Base-by-base conservation (phyloP, 2,888 invertebrate species). In the Litoditis marina region DNA sequence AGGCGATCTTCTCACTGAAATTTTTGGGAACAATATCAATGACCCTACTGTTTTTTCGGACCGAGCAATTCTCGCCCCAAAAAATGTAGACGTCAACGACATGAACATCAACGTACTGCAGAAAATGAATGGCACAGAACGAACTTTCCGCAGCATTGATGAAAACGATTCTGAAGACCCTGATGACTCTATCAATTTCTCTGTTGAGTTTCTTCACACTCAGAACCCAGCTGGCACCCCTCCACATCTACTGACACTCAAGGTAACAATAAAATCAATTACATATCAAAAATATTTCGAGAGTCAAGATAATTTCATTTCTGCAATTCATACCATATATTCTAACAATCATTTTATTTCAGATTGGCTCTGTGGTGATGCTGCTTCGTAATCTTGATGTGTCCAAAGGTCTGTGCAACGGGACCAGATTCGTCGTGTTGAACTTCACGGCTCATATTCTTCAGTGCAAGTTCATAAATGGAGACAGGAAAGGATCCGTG, bases 191-290 rank as follows among this genome's bases (percentile, higher is more conserved):
- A 16, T 19, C 5, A 51, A 53, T 34, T 54, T 49, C 25, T 30
- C 63, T 0, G 53, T 47, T 2, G 60, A 64, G 31, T 60, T 57
- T 5, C 50, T 64, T 30, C 53, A 63, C 36, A 0, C 36, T 7
- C 28, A 63, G 46, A 56, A 34, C 8, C 66, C 66, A 11, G 46
- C 66, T 7, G 52, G 34, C n/a, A 39, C 63, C 7, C 60, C 63
- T 30, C 63, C 63, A 0, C 66, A 67, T 28, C 16, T 11, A 3
- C 31, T 57, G 13, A 49, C 28, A 11, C 30, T 57, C 1, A 47
- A 57, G n/a, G n/a, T n/a, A n/a, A n/a, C n/a, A n/a, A n/a, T n/a
- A n/a, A n/a, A n/a, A n/a, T n/a, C n/a, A n/a, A n/a, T n/a, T n/a
- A n/a, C n/a, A n/a, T n/a, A n/a, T n/a, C n/a, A n/a, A n/a, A n/a